Conservation (phyloP, 2,888 invertebrate species). For the Sminthurinus aureus region DNA sequence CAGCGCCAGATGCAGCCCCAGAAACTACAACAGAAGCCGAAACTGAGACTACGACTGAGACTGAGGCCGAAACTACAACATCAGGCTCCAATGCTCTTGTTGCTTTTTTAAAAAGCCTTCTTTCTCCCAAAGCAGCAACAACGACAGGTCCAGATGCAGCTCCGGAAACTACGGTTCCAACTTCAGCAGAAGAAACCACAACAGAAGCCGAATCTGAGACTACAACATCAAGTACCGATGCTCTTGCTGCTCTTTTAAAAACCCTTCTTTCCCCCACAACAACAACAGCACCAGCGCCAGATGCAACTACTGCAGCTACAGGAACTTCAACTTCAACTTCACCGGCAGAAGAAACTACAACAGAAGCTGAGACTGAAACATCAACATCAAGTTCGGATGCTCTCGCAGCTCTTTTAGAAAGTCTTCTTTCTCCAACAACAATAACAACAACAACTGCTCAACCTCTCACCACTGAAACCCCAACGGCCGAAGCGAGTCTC, state of each 20-base stretch:
- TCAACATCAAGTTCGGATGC: neutral
- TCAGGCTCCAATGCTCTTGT: neutral
- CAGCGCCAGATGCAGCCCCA: neutral
- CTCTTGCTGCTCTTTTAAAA: neutral
- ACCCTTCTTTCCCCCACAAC: neutral
- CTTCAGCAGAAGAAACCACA: neutral
- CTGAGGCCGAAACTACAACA: neutral
- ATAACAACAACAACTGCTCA: neutral
- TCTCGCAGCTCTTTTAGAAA: neutral
- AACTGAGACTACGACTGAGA: neutral
- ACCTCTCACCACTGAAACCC: too few relatives aligned
- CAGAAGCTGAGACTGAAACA: conserved; percentile 4
- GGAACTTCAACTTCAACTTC: neutral
- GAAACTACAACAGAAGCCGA: neutral
- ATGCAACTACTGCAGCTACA: neutral
- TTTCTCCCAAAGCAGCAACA: neutral
- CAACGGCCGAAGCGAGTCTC: too few relatives aligned
- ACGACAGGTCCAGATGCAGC: neutral
- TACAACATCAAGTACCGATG: neutral
- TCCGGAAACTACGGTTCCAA: neutral
- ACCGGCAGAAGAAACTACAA: neutral
- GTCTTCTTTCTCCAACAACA: neutral
- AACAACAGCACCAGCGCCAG: neutral
- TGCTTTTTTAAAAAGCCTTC: neutral
- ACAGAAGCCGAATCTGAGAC: neutral